These are phyloP conservation scores for Nephotettix cincticeps DNA, from an alignment of 1,140 invertebrate species.

Conservation along the genomic window DNA sequence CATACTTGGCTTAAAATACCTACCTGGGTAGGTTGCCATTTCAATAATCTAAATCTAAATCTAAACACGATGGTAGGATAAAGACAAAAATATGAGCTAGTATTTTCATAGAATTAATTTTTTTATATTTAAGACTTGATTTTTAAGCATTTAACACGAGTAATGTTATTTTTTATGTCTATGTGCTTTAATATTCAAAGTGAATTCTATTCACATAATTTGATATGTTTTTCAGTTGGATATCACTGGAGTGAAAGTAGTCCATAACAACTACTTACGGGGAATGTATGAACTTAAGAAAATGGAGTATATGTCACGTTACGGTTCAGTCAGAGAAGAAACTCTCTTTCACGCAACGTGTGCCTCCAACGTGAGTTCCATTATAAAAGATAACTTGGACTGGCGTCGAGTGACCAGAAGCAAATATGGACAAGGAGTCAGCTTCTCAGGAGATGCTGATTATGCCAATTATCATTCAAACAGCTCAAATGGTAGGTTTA, in stretches of 20 bases:
- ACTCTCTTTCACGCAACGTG: not conserved
- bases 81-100: no score
- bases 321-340: not conserved
- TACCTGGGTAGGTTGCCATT: no score
- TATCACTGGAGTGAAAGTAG: not conserved
- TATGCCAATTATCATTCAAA: not conserved
- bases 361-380: not conserved
- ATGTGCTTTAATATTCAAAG: no score
- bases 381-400: conserved; percentile 3
- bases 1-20: no score
- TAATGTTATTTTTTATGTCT: no score
- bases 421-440: not conserved
- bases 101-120: no score
- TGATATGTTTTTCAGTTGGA: not conserved
- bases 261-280: not conserved
- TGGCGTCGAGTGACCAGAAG: not conserved
- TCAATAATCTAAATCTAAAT: no score
- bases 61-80: no score
- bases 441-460: not conserved
- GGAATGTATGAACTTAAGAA: conserved; percentile 1
- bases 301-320: not conserved
- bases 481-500: not conserved
- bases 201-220: no score
- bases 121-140: no score
- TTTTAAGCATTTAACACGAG: no score